Percentiles rank a stretch among this genome's conserved stretches.
phyloP scores from a whole-genome alignment of 2,113 vertebrate species.

The Eolophus roseicapilla region DNA sequence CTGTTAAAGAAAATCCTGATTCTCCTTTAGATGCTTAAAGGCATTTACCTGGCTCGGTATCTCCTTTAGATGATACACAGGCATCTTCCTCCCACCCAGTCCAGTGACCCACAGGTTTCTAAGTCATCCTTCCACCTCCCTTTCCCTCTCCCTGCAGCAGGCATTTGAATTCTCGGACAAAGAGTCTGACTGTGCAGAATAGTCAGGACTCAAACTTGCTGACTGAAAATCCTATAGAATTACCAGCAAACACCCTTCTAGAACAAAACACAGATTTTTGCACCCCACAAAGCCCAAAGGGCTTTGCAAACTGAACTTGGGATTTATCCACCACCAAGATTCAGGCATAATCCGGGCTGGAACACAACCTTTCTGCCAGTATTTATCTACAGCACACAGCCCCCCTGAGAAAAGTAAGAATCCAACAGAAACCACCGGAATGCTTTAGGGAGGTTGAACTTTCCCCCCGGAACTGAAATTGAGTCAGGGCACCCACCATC shows the following conservation, averaged over 20 bases:
- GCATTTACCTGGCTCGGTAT: neutral
- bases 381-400: neutral
- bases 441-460: neutral
- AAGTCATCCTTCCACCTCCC: neutral
- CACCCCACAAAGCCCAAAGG: neutral
- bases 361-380: neutral
- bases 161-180: neutral
- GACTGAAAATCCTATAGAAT: constrained; percentile 13
- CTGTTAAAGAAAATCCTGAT: neutral
- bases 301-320: neutral
- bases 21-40: neutral
- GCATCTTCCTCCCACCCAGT: neutral
- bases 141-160: neutral
- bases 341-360: neutral
- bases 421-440: neutral
- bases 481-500: neutral
- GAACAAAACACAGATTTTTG: neutral
- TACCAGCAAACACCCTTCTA: neutral
- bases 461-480: neutral
- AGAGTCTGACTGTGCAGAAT: neutral
- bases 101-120: neutral
- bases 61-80: neutral
- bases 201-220: neutral
- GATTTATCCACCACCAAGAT: neutral
- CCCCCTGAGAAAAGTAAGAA: neutral